A percentile compares a stretch with the other conserved stretches of the same genome.
Conservation (phyloP, 2,113 vertebrate species). For the Lonchura striata region DNA sequence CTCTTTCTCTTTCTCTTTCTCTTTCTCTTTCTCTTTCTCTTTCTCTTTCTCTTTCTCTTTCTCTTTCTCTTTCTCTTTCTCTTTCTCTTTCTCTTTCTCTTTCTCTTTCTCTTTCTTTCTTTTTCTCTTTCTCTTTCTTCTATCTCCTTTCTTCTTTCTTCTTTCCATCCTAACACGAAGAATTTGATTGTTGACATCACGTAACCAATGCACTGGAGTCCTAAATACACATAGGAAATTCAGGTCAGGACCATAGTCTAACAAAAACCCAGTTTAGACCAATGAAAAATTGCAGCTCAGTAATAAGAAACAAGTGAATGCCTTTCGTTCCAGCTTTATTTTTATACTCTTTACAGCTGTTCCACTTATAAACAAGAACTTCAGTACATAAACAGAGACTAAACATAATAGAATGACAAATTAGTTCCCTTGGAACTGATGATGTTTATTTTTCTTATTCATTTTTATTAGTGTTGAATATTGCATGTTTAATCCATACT, state of each 20-base stretch:
- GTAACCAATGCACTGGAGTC: neutral
- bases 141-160: too few relatives aligned
- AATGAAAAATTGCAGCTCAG: neutral
- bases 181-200: neutral
- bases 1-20: too few relatives aligned
- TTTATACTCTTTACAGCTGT: conserved; percentile 18
- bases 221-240: neutral
- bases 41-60: too few relatives aligned
- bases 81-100: too few relatives aligned
- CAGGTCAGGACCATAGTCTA: neutral
- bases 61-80: too few relatives aligned
- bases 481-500: neutral
- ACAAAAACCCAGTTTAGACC: neutral
- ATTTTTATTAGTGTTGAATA: neutral
- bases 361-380: conserved; percentile 50
- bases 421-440: neutral
- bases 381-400: conserved; percentile 35
- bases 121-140: neutral
- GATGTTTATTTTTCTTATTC: conserved; percentile 27
- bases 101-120: too few relatives aligned
- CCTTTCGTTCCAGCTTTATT: neutral
- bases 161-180: accelerated
- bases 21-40: too few relatives aligned
- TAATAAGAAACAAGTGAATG: neutral
- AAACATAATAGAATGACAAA: conserved; percentile 5